A percentile compares a stretch with the other conserved stretches of the same genome.
These are phyloP conservation scores for Delphinus delphis DNA, from an alignment of 2,113 vertebrate genomes.

Conservation along the genomic window DNA sequence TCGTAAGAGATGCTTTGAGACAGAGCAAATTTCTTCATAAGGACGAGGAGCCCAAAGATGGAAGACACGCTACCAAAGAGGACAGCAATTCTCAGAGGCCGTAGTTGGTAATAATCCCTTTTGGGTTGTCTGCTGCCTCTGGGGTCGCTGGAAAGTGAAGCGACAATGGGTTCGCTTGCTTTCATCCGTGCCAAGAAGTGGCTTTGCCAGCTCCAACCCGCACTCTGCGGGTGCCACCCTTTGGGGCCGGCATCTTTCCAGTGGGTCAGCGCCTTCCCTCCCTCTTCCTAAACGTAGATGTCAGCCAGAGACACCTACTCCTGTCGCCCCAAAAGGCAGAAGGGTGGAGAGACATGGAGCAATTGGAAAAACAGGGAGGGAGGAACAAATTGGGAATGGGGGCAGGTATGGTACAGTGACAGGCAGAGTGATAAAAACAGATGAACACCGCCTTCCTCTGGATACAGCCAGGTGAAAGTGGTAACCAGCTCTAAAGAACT, in stretches of 20 bases:
- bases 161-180: not conserved
- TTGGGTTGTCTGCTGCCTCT: not conserved
- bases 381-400: not conserved
- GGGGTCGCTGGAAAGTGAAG: not conserved
- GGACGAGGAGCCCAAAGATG: not conserved
- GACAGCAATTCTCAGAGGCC: not conserved
- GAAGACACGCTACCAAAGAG: not conserved
- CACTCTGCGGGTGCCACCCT: not conserved
- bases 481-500: not conserved
- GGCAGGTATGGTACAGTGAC: not conserved
- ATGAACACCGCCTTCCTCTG: not conserved
- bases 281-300: not conserved
- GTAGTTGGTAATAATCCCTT: not conserved
- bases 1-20: conserved; percentile 36
- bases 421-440: not conserved
- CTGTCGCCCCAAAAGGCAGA: not conserved
- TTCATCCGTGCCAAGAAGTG: not conserved
- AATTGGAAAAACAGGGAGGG: not conserved
- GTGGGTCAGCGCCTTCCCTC: not conserved
- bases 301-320: not conserved
- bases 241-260: not conserved
- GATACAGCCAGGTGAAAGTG: not conserved
- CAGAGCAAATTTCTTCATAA: not conserved
- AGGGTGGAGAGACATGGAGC: not conserved
- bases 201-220: not conserved